Conservation (phyloP, 2,113 vertebrate species). For the Siniperca knerii region DNA sequence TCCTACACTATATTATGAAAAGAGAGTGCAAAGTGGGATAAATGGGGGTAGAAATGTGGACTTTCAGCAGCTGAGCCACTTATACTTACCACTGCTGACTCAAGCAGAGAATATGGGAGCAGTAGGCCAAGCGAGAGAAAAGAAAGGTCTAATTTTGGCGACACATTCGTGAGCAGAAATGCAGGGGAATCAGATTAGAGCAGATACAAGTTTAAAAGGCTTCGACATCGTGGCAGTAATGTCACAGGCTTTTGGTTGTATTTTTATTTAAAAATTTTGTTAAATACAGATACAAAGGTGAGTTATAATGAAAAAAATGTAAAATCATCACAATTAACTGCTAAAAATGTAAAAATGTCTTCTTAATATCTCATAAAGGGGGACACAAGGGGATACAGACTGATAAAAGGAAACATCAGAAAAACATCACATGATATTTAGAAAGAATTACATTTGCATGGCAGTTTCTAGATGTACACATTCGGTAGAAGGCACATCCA, state of each 20-base stretch:
- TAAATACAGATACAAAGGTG: constrained; percentile 71
- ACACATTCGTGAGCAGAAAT: neutral
- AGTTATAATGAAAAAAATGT: constrained; percentile 54
- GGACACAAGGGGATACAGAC: constrained; percentile 31
- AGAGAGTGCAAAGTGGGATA: constrained; percentile 32
- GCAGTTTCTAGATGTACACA: constrained; percentile 64
- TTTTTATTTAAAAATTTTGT: constrained; percentile 65
- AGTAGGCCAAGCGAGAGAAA: constrained; percentile 38
- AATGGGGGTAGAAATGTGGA: constrained; percentile 45
- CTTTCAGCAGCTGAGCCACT: constrained; percentile 54
- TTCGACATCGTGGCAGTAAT: neutral
- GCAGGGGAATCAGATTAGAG: neutral
- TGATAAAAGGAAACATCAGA: constrained; percentile 35
- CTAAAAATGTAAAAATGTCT: constrained; percentile 67
- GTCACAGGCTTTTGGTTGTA: neutral
- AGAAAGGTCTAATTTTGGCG: constrained; percentile 20
- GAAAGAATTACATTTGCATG: constrained; percentile 61
- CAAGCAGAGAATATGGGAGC: constrained; percentile 39
- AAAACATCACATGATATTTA: constrained; percentile 43
- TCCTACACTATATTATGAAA: constrained; percentile 32
- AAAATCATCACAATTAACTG: constrained; percentile 42
- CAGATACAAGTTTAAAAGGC: constrained; percentile 7
- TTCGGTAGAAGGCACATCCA: constrained; percentile 75
- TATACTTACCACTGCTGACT: constrained; percentile 69
- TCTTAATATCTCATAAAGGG: constrained; percentile 15